Evolutionary conservation across 2,888 invertebrate genomes (phyloP).

Genomic region (Melolontha melolontha): DNA sequence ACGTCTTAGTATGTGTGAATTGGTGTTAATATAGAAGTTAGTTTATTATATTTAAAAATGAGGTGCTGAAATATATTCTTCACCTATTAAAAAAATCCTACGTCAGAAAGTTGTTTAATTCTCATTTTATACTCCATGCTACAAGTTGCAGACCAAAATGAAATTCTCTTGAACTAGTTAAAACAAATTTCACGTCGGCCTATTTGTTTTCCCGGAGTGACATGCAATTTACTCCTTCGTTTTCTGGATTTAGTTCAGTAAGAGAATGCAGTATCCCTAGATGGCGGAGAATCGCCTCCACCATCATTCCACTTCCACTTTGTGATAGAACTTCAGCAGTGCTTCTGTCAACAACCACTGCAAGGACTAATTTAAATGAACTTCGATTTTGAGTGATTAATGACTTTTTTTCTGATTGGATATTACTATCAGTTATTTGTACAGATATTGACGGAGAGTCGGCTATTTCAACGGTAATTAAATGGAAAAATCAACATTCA

Average conservation of each 20-base stretch:
- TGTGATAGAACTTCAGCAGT: constrained; percentile 18
- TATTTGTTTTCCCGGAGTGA: constrained; percentile 59
- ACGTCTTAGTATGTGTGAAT: no score
- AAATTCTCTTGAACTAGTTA: constrained; percentile 64
- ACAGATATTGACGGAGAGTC: constrained; percentile 10
- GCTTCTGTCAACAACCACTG: constrained; percentile 47
- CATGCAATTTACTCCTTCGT: constrained; percentile 63
- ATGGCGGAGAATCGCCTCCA: constrained; percentile 44
- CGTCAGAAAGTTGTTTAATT: constrained; percentile 9
- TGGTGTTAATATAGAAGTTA: no score
- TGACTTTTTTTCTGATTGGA: constrained; percentile 47
- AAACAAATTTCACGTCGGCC: constrained; percentile 38
- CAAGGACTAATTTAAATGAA: constrained; percentile 54
- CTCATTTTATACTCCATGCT: constrained; percentile 10
- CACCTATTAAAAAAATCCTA: not conserved
- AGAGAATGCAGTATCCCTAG: constrained; percentile 49
- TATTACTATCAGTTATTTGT: constrained; percentile 40
- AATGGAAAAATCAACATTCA: constrained; percentile 12
- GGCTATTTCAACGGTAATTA: constrained; percentile 26
- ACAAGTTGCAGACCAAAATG: constrained; percentile 56
- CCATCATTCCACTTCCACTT: constrained; percentile 19
- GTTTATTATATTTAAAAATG: no score
- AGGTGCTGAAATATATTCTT: no score
- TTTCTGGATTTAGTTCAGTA: constrained; percentile 60
- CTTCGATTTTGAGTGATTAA: constrained; percentile 54